These are phyloP conservation scores for Athrips mouffetella DNA, from an alignment of 2,888 invertebrate species.

Conservation along the genomic window DNA sequence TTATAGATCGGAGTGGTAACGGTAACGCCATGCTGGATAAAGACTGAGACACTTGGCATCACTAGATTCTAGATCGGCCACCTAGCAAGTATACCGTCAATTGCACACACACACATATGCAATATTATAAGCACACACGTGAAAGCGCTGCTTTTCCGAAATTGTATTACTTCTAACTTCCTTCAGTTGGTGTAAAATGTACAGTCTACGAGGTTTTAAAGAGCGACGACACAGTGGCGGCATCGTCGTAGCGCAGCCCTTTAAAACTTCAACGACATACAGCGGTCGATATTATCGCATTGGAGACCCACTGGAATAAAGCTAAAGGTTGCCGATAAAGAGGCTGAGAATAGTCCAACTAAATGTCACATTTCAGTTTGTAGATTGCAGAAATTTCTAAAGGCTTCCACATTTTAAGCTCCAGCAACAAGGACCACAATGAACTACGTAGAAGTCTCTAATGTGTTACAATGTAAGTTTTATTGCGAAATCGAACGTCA, in stretches of 20 bases:
- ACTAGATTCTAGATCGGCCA: neutral
- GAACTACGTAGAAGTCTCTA: neutral
- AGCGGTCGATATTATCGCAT: constrained; percentile 20
- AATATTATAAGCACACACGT: neutral
- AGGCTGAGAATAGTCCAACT: neutral
- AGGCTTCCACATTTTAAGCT: neutral
- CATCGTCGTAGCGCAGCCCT: too few relatives aligned
- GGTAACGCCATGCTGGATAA: constrained; percentile 45
- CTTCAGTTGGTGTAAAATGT: neutral
- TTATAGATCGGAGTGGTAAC: constrained; percentile 70
- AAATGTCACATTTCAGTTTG: constrained; percentile 6
- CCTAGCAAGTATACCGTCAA: too few relatives aligned
- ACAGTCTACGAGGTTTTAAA: constrained; percentile 37
- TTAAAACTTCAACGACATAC: too few relatives aligned
- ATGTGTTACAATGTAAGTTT: neutral
- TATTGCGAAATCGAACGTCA: neutral
- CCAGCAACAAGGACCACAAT: neutral
- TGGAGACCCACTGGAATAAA: constrained; percentile 18
- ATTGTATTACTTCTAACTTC: neutral
- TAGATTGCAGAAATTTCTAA: neutral
- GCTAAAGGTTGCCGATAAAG: constrained; percentile 14
- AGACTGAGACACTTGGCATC: neutral
- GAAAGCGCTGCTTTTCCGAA: neutral
- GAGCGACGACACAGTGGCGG: constrained; percentile 28
- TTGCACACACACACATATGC: neutral